Percentiles rank a stretch among this genome's conserved stretches.
Evolutionary conservation across 2,113 vertebrate genomes (phyloP).

Genomic region (Oryzias woworae): DNA sequence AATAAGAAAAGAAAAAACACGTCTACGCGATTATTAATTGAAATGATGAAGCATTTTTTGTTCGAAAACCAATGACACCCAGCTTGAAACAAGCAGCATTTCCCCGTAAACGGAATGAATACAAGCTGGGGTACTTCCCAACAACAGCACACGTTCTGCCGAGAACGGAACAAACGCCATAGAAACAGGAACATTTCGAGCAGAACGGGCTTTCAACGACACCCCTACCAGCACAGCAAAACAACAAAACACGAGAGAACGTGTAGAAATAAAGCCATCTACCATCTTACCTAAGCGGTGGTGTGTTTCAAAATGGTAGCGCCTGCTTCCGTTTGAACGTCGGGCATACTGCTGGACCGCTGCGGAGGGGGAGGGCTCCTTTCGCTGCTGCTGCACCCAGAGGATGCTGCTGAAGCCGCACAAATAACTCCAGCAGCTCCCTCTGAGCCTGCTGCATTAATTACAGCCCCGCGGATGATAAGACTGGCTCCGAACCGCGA

Average conservation of each 20-base stretch:
- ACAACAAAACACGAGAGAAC: conserved; percentile 10
- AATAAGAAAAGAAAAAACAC: background rate
- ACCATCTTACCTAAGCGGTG: conserved; percentile 83
- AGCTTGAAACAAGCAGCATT: conserved; percentile 27
- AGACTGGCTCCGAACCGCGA: background rate
- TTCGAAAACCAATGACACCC: background rate
- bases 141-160: conserved; percentile 6
- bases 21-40: background rate
- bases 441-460: background rate
- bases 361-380: conserved; percentile 16
- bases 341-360: conserved; percentile 58
- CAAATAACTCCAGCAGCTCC: background rate
- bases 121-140: conserved; percentile 29
- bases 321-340: conserved; percentile 78
- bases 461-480: background rate
- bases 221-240: background rate
- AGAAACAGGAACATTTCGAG: no score
- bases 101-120: conserved; percentile 26
- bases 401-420: conserved; percentile 36
- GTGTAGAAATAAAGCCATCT: conserved; percentile 56
- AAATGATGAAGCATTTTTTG: background rate
- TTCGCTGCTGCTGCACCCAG: conserved; percentile 24
- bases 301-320: conserved; percentile 83
- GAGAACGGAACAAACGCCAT: no score
- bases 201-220: background rate